A percentile compares a stretch with the other conserved stretches of the same genome.
Evolutionary conservation across 2,797 vertebrate genomes (phyloP).

Genomic region (Micromesistius poutassou): DNA sequence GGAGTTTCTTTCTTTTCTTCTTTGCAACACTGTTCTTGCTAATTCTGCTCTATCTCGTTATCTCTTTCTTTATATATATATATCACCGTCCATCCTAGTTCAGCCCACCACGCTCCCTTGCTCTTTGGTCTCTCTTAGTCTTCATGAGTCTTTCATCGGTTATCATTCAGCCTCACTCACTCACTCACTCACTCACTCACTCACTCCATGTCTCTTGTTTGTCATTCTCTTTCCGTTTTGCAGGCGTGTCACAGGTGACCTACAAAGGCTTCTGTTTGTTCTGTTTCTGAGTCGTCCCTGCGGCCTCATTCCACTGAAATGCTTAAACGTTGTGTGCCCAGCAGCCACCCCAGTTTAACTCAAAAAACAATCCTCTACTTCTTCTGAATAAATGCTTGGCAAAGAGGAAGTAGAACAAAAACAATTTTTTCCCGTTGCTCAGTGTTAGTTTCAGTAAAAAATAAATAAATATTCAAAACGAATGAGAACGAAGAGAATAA

Average conservation of each 20-base stretch:
- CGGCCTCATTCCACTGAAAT: neutral
- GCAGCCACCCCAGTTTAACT: neutral
- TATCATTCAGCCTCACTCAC: neutral
- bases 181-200: neutral
- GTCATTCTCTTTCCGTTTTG: slow-evolving; percentile 18
- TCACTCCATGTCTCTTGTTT: neutral
- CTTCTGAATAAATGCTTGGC: neutral
- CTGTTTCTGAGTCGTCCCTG: neutral
- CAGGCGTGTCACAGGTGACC: slow-evolving; percentile 12
- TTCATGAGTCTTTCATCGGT: neutral
- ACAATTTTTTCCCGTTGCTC: neutral
- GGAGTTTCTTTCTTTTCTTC: slow-evolving; percentile 11
- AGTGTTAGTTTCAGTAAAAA: too few species aligned
- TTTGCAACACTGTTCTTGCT: slow-evolving; percentile 17
- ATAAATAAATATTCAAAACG: neutral
- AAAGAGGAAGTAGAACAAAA: neutral
- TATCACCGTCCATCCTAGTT: slow-evolving; percentile 6
- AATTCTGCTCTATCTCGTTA: neutral
- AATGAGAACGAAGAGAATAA: neutral
- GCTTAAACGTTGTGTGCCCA: neutral
- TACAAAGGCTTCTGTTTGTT: slow-evolving; percentile 11
- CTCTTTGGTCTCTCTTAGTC: slow-evolving; percentile 2
- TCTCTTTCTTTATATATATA: neutral
- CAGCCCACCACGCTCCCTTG: slow-evolving; percentile 19
- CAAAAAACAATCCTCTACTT: neutral